phyloP scores from a whole-genome alignment of 2,113 vertebrate genomes.

The Erpornis zantholeuca region DNA sequence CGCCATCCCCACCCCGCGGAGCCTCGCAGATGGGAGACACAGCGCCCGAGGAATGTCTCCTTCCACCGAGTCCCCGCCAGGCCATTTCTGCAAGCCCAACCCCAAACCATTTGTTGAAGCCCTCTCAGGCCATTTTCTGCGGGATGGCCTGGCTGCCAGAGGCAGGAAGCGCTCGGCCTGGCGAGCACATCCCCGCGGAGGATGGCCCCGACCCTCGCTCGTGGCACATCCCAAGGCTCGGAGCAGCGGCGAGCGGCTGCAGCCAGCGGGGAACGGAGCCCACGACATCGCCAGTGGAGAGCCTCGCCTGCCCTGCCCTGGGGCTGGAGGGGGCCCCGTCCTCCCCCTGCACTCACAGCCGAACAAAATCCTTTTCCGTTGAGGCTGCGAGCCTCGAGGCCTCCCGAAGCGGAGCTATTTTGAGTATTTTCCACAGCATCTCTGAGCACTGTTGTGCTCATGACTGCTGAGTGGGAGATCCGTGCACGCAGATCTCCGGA shows the following conservation, averaged over 20 bases:
- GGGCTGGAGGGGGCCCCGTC: background rate
- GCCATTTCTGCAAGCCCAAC: background rate
- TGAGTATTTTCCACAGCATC: background rate
- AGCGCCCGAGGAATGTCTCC: background rate
- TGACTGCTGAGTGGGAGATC: background rate
- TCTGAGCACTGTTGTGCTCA: background rate
- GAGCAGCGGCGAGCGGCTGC: fast-evolving
- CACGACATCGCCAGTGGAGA: fast-evolving
- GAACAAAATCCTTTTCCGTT: background rate
- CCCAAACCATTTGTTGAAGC: fast-evolving
- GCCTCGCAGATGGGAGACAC: background rate
- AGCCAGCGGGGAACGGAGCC: fast-evolving
- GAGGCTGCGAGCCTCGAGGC: background rate
- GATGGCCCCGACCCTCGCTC: fast-evolving
- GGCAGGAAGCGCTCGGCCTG: fast-evolving
- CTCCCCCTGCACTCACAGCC: background rate
- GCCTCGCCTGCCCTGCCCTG: fast-evolving
- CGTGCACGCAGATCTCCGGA: fast-evolving
- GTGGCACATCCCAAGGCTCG: fast-evolving
- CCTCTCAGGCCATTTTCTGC: fast-evolving
- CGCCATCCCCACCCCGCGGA: fast-evolving
- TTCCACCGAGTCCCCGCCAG: background rate
- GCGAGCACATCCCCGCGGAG: background rate
- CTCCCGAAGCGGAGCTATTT: background rate
- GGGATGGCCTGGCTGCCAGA: background rate